Base-by-base conservation (phyloP, 2,113 vertebrate species). In the Etheostoma spectabile region DNA sequence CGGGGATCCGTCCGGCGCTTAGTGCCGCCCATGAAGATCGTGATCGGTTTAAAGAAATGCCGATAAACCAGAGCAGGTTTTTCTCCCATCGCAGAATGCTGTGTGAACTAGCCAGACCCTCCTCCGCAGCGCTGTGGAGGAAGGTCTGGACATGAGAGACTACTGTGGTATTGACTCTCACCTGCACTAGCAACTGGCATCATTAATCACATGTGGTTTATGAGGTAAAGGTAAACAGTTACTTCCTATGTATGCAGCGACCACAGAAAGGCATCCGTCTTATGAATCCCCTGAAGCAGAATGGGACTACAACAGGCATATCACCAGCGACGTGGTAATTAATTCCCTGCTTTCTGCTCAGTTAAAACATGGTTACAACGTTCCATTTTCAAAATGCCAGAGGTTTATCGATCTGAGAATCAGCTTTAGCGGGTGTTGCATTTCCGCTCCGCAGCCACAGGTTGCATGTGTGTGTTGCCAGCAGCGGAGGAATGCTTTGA, bases 391-490 rank as follows among this genome's bases (percentile, higher is more conserved):
- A 8, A 15, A 59, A 62, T 35, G 8, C 57, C 4, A 18, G 51
- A 62, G 53, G 18, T 62, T 60, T 57, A 65, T 63, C 57, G 61
- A 63, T 60, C 8, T 61, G 62, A 48, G 62, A 66, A 77, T 71
- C 8, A 24, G 53, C 65, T 82, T 59, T 3, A 60, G 63, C 52
- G 21, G 8, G 24, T 84, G 60, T 74, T 88, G 76, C 77, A 30
- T 79, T 87, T 66, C 35, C 76, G 52, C 46, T 11, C 79, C 8
- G 22, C 80, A 81, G 84, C 86, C 79, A 91, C 91, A 92, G 89
- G 91, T 93, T 90, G 85, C 82, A 82, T 76, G 75, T 71, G 77
- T 79, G 79, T 79, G 73, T 63, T 69, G 72, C 79, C 71, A 66
- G 35, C 65, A 74, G 79, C 14, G 2, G 56, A 46, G 77, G 79